Base-by-base conservation (phyloP, 2,888 invertebrate species). In the Eumacrocentrus americanus region DNA sequence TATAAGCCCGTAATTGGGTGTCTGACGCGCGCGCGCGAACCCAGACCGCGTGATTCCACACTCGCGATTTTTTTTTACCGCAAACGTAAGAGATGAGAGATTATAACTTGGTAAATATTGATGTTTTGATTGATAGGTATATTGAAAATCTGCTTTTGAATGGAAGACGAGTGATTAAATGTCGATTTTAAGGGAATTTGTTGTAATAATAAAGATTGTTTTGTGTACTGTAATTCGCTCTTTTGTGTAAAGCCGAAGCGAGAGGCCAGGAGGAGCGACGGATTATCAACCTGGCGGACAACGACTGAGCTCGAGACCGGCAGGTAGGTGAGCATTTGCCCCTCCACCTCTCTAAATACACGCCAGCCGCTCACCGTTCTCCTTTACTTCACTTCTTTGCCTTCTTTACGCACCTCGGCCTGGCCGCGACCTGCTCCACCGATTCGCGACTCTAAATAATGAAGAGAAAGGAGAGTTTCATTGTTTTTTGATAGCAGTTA, bases 251-350 rank as follows among this genome's bases (percentile, higher is more conserved):
- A 44, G 52, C 37, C 46, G 48, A 50, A 25, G 46, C 35, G 38
- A 25, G 12, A 67, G 67, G 69, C 65, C 65, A 72, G 67, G 67
- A 63, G 66, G 58, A 67, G 65, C 68, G 72, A 69, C 70, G 70
- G 72, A 73, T 77, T 78, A 78, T 74, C 76, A 77, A 78, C 77
- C 78, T 78, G 77, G 77, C 78, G 72, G 70, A 74, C 75, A 73
- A 73, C 70, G 75, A 77, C 77, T 77, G 77, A 76, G 72, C 74
- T 69, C 73, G 52, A 67, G 68, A 73, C 74, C 73, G 74, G 75
- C 77, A 78, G 78, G 78, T 77, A 78, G 75, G 73, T 70, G 71
- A 73, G 71, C 69, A 67, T 70, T 50, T 54, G 48, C 64, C 65
- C 70, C 70, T 65, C 70, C 70, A 68, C 69, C 67, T 44, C 52